Base-by-base conservation (phyloP, 2,888 invertebrate species). In the Apoda limacodes region DNA sequence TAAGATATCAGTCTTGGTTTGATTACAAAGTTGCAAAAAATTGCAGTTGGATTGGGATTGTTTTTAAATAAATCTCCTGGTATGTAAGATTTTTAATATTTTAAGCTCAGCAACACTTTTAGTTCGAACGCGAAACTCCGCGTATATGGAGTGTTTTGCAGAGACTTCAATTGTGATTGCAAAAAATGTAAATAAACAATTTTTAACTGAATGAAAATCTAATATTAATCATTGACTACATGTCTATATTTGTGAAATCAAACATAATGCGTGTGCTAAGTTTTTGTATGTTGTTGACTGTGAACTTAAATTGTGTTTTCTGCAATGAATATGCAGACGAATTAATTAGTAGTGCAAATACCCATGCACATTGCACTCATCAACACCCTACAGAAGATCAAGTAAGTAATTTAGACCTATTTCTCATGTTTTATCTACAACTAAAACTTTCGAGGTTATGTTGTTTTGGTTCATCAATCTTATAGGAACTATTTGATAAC, bases 321-420 rank as follows among this genome's bases (percentile, higher is more conserved):
- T 46, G 55, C 20, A 44, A 59, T 43, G 52, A 56, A 41, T 48
- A 49, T 34, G 56, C 61, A 13, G 50, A 52, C 29, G 50, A 56
- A 41, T 47, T 52, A 39, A 36, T 39, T 9, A 46, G 46, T 1
- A 56, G 45, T 36, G 65, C 60, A 33, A 60, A 65, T 37, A 39
- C 44, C 13, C 64, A 70, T 53, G 58, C 60, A 3, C 82, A 83
- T 45, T 88, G 88, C 62, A 84, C 74, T 28, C 88, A 88, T 48
- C 75, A 84, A 39, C 87, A 88, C 62, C 88, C 88, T 2, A 85
- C 83, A 52, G 83, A 82, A 32, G 83, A 88, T 55, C 86, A 88
- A 84, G 88, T 88, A 57, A 82, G 82, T 72, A 45, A 36, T 30
- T 15, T 34, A 37, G 40, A 34, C 25, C 15, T 22, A 34, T 26